Evolutionary conservation across 2,113 vertebrate genomes (phyloP).

Genomic region (Setophaga coronata): DNA sequence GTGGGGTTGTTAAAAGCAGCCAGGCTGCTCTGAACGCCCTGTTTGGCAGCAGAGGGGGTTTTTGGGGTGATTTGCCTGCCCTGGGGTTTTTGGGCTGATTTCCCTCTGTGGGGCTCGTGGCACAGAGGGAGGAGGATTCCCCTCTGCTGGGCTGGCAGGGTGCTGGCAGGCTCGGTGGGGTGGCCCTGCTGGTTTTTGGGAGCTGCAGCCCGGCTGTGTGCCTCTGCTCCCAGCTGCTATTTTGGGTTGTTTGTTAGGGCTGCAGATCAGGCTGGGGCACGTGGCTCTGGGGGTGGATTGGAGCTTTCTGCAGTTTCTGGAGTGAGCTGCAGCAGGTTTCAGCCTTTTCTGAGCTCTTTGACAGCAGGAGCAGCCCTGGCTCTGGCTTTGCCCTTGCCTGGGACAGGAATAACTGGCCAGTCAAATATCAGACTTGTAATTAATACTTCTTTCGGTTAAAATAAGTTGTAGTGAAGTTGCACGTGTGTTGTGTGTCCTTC

Average conservation of each 20-base stretch:
- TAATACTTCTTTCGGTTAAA: background rate
- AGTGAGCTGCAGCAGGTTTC: background rate
- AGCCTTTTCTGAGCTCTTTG: background rate
- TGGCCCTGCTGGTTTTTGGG: background rate
- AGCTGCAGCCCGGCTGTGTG: background rate
- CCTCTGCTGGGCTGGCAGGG: background rate
- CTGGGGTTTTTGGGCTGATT: background rate
- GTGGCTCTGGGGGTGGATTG: background rate
- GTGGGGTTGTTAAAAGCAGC: background rate
- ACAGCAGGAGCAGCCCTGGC: background rate
- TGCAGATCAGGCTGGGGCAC: background rate
- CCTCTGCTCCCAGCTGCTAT: background rate
- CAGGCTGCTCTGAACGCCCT: accelerated
- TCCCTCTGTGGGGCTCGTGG: background rate
- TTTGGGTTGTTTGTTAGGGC: slow-evolving; percentile 4
- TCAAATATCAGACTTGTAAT: background rate
- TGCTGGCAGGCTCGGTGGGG: background rate
- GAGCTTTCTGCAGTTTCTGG: background rate
- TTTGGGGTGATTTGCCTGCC: background rate
- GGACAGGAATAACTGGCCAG: background rate
- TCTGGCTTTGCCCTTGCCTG: background rate
- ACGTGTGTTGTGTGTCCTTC: accelerated
- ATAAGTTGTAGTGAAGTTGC: background rate
- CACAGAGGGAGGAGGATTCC: background rate
- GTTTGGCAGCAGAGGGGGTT: background rate